These are phyloP conservation scores for Neodon shergylaensis DNA, from an alignment of 2,113 vertebrate species.

Conservation along the genomic window DNA sequence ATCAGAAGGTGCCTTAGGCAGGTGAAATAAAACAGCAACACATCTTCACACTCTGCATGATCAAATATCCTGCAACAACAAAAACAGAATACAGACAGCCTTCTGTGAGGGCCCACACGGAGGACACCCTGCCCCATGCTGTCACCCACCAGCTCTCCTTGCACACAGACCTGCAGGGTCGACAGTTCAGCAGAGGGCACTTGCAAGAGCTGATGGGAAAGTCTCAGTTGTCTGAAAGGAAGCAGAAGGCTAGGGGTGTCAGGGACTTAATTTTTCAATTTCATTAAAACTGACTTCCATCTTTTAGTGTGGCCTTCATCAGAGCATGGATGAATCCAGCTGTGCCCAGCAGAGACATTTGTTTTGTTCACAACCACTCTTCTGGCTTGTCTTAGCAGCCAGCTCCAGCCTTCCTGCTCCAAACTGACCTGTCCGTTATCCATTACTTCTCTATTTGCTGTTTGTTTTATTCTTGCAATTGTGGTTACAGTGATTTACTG, in stretches of 20 bases:
- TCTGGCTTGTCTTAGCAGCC: not conserved
- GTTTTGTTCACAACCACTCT: not conserved
- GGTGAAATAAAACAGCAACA: not conserved
- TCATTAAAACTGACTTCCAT: not conserved
- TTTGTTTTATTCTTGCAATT: not conserved
- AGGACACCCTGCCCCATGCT: not conserved
- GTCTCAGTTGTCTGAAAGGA: not conserved
- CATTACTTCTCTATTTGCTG: not conserved
- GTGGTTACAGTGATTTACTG: not conserved
- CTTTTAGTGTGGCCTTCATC: not conserved
- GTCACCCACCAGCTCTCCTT: accelerated
- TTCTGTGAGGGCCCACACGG: not conserved
- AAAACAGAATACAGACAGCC: accelerated
- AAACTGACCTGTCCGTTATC: not conserved
- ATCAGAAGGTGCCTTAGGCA: not conserved
- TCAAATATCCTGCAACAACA: not conserved
- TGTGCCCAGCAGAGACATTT: not conserved
- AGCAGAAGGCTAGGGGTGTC: not conserved
- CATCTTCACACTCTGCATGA: not conserved
- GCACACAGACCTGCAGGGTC: accelerated
- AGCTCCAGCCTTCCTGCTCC: not conserved
- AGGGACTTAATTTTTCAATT: not conserved
- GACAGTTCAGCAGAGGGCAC: not conserved
- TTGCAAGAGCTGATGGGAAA: not conserved
- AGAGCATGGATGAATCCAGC: not conserved